Conservation (phyloP, 2,888 invertebrate genomes). For the Catocala nupta region DNA sequence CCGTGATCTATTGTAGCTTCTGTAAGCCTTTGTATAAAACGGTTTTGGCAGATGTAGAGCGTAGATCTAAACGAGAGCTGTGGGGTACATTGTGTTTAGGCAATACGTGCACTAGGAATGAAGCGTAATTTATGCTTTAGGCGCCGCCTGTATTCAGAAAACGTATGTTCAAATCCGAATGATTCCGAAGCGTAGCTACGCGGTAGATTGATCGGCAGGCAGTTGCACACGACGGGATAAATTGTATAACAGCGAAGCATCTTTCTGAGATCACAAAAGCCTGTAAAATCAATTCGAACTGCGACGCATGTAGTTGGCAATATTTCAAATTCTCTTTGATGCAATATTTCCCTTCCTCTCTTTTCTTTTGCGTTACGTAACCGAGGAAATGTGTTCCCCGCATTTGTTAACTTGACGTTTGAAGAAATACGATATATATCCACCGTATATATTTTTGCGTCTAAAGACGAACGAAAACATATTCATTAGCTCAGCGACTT, state of each 20-base stretch:
- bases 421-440: conserved; percentile 47
- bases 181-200: conserved; percentile 24
- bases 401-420: conserved; percentile 55
- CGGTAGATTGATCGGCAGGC: conserved; percentile 18
- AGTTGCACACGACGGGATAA: conserved; percentile 36
- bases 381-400: conserved; percentile 54
- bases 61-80: background rate
- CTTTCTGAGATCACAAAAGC: conserved; percentile 63
- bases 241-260: conserved; percentile 55
- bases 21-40: conserved; percentile 29
- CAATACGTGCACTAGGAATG: conserved; percentile 16
- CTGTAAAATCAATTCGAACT: conserved; percentile 75
- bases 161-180: conserved; percentile 23
- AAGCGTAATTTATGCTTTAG: conserved; percentile 23
- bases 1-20: conserved; percentile 22
- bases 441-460: too few species aligned
- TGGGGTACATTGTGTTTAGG: conserved; percentile 17
- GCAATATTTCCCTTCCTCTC: conserved; percentile 72
- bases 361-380: conserved; percentile 68
- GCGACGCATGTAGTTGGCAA: conserved; percentile 80
- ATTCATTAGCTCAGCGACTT: too few species aligned
- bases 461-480: too few species aligned
- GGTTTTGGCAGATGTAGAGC: conserved; percentile 1
- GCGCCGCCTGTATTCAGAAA: conserved; percentile 15
- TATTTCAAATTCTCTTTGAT: conserved; percentile 83